phyloP scores from a whole-genome alignment of 1,140 invertebrate species.

The Drosophila ananassae region DNA sequence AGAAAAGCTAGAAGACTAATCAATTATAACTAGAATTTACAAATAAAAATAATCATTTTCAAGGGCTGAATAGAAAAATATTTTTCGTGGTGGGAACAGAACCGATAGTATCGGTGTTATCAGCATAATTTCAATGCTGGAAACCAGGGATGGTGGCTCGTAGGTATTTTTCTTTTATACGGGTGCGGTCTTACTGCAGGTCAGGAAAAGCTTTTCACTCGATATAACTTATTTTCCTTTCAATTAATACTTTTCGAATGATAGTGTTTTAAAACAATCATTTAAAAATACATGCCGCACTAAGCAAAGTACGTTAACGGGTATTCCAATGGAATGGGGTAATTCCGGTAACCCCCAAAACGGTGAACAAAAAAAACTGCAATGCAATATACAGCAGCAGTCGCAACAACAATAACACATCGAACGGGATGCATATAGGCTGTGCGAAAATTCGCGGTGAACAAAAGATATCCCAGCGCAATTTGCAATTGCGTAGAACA shows the following conservation, averaged over 20 bases:
- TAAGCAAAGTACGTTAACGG: constrained; percentile 26
- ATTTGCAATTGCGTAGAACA: constrained; percentile 68
- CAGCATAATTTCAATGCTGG: too few relatives aligned
- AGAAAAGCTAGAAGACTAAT: constrained; percentile 97
- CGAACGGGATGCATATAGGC: constrained; percentile 31
- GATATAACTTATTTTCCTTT: constrained; percentile 54
- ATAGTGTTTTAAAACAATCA: constrained; percentile 7
- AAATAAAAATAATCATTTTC: constrained; percentile 16
- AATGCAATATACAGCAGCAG: constrained; percentile 33
- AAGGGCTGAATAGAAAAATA: neutral
- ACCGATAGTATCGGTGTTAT: neutral
- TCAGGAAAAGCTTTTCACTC: constrained; percentile 48
- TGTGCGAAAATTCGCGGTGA: constrained; percentile 49
- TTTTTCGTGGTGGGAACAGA: constrained; percentile 9
- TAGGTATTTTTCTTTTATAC: neutral
- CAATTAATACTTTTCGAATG: constrained; percentile 47
- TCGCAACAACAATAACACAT: constrained; percentile 50
- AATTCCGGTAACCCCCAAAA: neutral
- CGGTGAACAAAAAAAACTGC: constrained; percentile 12
- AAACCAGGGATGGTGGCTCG: neutral
- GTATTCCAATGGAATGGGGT: neutral
- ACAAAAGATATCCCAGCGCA: constrained; percentile 65
- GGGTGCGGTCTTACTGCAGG: constrained; percentile 6
- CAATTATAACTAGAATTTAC: constrained; percentile 4
- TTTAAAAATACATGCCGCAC: constrained; percentile 11